Evolutionary conservation across 37 sponge, comb jelly and placozoan genomes (phyloP).

Genomic region (Halisarca cf. caerulea): DNA sequence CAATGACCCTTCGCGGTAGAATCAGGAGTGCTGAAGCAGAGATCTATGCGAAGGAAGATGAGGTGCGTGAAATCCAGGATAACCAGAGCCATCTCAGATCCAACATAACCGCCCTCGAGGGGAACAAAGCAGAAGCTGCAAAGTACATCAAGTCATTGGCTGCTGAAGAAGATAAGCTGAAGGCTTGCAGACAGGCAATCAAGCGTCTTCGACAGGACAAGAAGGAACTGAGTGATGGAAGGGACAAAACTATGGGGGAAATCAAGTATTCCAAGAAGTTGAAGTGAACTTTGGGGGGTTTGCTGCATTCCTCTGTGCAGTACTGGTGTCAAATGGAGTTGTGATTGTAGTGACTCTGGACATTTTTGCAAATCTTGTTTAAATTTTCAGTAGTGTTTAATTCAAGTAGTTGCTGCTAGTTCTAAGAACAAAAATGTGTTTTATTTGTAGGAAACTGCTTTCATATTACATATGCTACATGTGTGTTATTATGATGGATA

Average conservation of each 20-base stretch:
- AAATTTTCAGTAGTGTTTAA: too few species aligned
- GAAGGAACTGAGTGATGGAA: slow-evolving; percentile 35
- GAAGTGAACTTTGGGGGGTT: too few species aligned
- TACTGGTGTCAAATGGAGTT: too few species aligned
- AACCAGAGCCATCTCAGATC: slow-evolving; percentile 66
- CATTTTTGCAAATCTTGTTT: too few species aligned
- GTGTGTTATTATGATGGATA: too few species aligned
- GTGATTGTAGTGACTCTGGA: too few species aligned
- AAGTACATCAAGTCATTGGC: slow-evolving; percentile 78
- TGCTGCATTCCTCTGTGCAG: too few species aligned
- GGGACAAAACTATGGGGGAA: not conserved
- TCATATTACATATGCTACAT: too few species aligned
- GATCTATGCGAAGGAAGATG: slow-evolving; percentile 75
- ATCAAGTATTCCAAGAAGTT: slow-evolving; percentile 41
- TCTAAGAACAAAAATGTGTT: too few species aligned
- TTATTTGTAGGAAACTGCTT: too few species aligned
- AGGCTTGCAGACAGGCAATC: slow-evolving; percentile 39
- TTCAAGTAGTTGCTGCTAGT: too few species aligned
- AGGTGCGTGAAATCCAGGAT: slow-evolving; percentile 68
- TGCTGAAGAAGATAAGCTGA: slow-evolving; percentile 78
- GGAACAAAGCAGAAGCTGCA: slow-evolving; percentile 65
- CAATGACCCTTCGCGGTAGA: slow-evolving; percentile 21
- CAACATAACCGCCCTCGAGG: slow-evolving; percentile 72
- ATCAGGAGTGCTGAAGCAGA: not conserved
- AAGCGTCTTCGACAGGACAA: slow-evolving; percentile 61